Evolutionary conservation across 2,797 vertebrate genomes (phyloP).

Genomic region (Myotis findleyi): DNA sequence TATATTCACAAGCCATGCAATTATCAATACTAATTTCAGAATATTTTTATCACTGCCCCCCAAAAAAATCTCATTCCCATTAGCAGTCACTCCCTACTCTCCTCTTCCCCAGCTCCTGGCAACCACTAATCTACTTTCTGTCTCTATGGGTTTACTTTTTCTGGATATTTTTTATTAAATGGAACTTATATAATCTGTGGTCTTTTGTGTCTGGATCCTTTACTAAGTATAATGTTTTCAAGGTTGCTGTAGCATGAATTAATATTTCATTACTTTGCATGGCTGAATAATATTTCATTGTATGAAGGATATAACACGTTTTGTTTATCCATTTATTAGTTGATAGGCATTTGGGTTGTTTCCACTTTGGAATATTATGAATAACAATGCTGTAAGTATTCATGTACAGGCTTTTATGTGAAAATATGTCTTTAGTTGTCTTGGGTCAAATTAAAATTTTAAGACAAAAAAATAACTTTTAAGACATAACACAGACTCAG

Average conservation of each 20-base stretch:
- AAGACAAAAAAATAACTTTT: constrained; percentile 24
- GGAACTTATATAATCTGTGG: not conserved
- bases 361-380: not conserved
- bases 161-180: constrained; percentile 10
- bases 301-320: not conserved
- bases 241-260: not conserved
- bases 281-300: not conserved
- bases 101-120: not conserved
- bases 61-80: not conserved
- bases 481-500: not conserved
- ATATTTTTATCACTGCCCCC: constrained; percentile 16
- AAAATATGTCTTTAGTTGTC: not conserved
- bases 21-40: constrained; percentile 1
- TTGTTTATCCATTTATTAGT: not conserved
- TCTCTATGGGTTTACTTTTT: not conserved
- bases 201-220: not conserved
- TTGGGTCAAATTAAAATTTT: constrained; percentile 16
- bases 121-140: not conserved
- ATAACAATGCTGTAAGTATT: not conserved
- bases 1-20: not conserved
- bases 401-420: not conserved
- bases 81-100: not conserved
- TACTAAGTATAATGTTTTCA: not conserved
- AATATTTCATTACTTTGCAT: not conserved
- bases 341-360: not conserved